phyloP scores from a whole-genome alignment of 1,140 invertebrate genomes.

The Caerostris darwini region DNA sequence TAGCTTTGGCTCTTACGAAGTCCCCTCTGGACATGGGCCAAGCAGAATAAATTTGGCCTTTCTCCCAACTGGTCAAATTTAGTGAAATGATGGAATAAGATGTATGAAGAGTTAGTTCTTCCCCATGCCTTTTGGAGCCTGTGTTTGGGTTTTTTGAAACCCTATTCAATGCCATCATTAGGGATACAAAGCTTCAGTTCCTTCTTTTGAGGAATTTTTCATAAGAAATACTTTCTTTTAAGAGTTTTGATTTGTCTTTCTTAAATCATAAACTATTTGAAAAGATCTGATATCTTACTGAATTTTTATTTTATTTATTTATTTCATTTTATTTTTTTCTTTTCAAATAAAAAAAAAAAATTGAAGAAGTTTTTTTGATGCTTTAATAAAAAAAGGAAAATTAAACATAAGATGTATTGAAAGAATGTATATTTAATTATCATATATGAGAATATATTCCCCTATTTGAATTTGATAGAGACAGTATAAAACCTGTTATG shows the following conservation, averaged over 20 bases:
- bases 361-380: not conserved
- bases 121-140: conserved; percentile 1
- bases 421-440: too few species aligned
- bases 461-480: too few species aligned
- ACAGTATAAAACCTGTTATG: too few species aligned
- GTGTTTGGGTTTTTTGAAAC: conserved; percentile 52
- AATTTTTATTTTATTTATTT: not conserved
- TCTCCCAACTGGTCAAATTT: conserved; percentile 52
- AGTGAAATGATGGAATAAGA: conserved; percentile 58
- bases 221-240: not conserved
- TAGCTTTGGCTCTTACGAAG: not conserved
- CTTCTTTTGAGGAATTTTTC: not conserved
- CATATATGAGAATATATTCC: too few species aligned
- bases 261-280: not conserved
- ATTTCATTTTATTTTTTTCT: not conserved
- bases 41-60: conserved; percentile 49
- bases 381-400: too few species aligned
- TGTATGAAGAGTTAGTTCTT: conserved; percentile 15
- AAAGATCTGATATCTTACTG: not conserved
- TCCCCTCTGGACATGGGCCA: conserved; percentile 35
- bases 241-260: not conserved
- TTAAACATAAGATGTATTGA: too few species aligned
- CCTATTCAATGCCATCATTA: conserved; percentile 47
- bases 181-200: not conserved
- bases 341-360: not conserved